Conservation (phyloP, 1,140 invertebrate genomes). For the Rhopalosiphum padi region DNA sequence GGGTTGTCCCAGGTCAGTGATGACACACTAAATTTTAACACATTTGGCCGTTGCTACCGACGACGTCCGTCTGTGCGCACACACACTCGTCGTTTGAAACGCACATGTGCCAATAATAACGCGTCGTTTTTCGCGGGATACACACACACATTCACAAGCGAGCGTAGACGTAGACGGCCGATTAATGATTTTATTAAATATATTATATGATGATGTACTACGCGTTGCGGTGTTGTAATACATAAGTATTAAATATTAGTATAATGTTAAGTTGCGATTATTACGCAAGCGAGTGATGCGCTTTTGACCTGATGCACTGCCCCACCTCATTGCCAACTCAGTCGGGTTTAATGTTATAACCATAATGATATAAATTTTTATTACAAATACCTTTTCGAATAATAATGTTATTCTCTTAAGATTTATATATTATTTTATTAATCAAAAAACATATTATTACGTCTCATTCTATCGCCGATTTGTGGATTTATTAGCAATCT, state of each 20-base stretch:
- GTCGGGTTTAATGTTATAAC: background rate
- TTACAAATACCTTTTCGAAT: background rate
- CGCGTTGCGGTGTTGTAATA: background rate
- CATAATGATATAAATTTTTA: background rate
- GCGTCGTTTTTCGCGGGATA: background rate
- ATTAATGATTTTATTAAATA: slow-evolving; percentile 12
- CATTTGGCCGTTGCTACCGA: slow-evolving; percentile 39
- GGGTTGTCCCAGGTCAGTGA: slow-evolving; percentile 53
- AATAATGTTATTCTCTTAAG: background rate
- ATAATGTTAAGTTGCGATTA: background rate
- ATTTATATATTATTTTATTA: background rate
- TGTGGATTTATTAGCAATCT: background rate
- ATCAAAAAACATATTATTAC: background rate
- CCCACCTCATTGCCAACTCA: no score
- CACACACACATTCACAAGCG: background rate
- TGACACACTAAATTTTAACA: slow-evolving; percentile 53
- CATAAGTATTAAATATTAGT: background rate
- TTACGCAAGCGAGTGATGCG: background rate
- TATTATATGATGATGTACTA: no score
- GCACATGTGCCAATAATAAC: slow-evolving; percentile 37
- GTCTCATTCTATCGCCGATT: background rate
- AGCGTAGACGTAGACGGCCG: background rate
- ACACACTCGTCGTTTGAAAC: background rate
- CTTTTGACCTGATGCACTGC: background rate
- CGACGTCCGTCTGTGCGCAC: background rate